Percentiles rank a stretch among this genome's conserved stretches.
Evolutionary conservation across 2,113 vertebrate species (phyloP).

Genomic region (Rhinogobius similis): DNA sequence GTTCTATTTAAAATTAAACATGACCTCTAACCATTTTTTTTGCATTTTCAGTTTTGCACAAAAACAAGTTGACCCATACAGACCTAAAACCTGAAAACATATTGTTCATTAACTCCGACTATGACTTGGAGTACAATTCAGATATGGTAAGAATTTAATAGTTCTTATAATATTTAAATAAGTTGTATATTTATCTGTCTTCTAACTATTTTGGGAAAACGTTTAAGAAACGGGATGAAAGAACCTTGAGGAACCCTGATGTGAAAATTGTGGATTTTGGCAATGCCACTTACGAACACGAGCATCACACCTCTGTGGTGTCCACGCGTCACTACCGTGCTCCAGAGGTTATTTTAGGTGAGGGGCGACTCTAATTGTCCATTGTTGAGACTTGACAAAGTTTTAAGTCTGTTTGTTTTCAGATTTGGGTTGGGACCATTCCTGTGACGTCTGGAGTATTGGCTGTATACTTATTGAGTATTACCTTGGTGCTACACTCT

Average conservation of each 20-base stretch:
- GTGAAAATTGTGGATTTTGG: conserved; percentile 97
- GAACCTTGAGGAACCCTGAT: conserved; percentile 87
- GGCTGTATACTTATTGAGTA: conserved; percentile 96
- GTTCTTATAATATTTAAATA: not conserved
- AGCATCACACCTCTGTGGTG: conserved; percentile 94
- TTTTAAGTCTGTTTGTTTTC: not conserved
- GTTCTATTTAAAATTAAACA: not conserved
- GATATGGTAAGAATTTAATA: conserved; percentile 81
- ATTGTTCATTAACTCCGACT: conserved; percentile 92
- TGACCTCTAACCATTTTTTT: not conserved
- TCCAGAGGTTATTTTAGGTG: conserved; percentile 95
- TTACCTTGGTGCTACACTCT: conserved; percentile 93
- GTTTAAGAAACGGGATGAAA: conserved; percentile 88
- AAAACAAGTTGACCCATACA: conserved; percentile 94
- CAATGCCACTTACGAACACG: conserved; percentile 94
- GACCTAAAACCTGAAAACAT: conserved; percentile 98
- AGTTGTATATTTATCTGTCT: not conserved
- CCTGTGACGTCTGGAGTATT: conserved; percentile 96
- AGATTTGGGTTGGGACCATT: conserved; percentile 94
- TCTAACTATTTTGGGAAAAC: not conserved
- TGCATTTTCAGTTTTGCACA: conserved; percentile 86
- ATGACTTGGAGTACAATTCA: conserved; percentile 87
- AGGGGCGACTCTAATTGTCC: conserved; percentile 11
- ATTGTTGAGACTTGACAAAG: too few relatives aligned
- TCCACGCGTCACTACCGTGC: conserved; percentile 96